These are phyloP conservation scores for Ceratina calcarata DNA, from an alignment of 1,140 invertebrate genomes.

Conservation along the genomic window DNA sequence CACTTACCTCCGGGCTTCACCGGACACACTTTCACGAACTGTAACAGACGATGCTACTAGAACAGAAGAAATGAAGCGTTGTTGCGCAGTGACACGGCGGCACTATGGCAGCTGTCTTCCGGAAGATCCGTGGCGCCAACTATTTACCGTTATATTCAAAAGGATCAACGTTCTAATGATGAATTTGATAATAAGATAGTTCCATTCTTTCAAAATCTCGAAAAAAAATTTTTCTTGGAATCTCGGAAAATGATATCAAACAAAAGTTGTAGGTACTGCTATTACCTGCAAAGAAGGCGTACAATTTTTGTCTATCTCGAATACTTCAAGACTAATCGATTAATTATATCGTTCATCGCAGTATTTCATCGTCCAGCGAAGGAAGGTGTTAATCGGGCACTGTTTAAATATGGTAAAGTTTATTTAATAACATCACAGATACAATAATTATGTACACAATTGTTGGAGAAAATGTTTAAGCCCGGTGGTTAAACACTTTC, in stretches of 20 bases:
- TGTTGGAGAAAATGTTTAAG: constrained; percentile 58
- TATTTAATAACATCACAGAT: constrained; percentile 79
- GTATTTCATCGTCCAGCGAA: too few relatives aligned
- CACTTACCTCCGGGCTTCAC: constrained; percentile 21
- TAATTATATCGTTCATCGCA: too few relatives aligned
- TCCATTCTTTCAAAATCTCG: too few relatives aligned
- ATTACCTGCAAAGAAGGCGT: too few relatives aligned
- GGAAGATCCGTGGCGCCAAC: constrained; percentile 32
- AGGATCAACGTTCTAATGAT: not conserved
- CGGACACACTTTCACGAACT: constrained; percentile 20
- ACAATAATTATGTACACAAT: constrained; percentile 77
- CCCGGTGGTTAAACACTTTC: constrained; percentile 48
- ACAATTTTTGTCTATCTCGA: not conserved
- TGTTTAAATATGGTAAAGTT: constrained; percentile 77
- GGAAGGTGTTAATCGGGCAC: not conserved
- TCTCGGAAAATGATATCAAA: too few relatives aligned
- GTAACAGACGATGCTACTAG: not conserved
- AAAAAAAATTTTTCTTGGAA: too few relatives aligned
- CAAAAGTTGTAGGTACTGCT: too few relatives aligned
- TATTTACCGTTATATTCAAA: not conserved
- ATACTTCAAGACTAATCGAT: too few relatives aligned
- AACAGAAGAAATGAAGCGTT: too few relatives aligned
- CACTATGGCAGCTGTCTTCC: constrained; percentile 8
- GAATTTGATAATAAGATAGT: too few relatives aligned
- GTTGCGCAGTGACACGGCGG: too few relatives aligned